phyloP scores from a whole-genome alignment of 2,888 invertebrate species.

The Hypomecis atomaria region DNA sequence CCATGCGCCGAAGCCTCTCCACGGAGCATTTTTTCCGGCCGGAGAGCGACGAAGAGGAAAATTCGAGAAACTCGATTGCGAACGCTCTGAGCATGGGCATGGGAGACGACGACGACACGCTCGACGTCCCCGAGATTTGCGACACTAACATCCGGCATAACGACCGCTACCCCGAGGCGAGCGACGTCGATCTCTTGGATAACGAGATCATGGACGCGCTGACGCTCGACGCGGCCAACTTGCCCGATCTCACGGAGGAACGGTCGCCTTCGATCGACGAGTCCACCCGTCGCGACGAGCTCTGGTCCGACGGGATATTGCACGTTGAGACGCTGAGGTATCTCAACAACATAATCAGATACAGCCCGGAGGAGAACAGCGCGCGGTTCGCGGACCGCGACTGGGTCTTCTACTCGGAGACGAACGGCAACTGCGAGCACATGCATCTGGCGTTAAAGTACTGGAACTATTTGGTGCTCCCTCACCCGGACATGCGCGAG shows the following conservation, averaged over 20 bases:
- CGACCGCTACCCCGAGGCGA: conserved; percentile 74
- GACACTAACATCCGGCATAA: conserved; percentile 78
- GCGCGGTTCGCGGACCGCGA: conserved; percentile 37
- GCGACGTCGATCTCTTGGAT: conserved; percentile 70
- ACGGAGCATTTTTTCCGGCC: conserved; percentile 55
- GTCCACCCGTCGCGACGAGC: conserved; percentile 70
- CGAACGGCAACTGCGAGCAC: conserved; percentile 61
- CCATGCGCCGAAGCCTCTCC: conserved; percentile 63
- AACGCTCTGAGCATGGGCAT: conserved; percentile 55
- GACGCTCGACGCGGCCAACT: conserved; percentile 67
- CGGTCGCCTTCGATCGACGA: conserved; percentile 73
- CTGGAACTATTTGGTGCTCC: conserved; percentile 67
- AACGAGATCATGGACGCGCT: conserved; percentile 72
- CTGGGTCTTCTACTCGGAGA: conserved; percentile 43
- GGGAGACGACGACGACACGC: conserved; percentile 45
- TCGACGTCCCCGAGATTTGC: conserved; percentile 52
- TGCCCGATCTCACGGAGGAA: conserved; percentile 74
- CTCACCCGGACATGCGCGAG: conserved; percentile 68
- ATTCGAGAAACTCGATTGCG: conserved; percentile 45
- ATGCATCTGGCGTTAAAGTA: conserved; percentile 71
- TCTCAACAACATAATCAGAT: conserved; percentile 62
- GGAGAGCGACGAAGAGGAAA: conserved; percentile 32
- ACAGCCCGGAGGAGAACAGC: conserved; percentile 57
- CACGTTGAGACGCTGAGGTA: conserved; percentile 68
- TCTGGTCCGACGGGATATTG: conserved; percentile 58